Percentiles rank a stretch among this genome's conserved stretches.
phyloP scores from a whole-genome alignment of 1,140 invertebrate genomes.

The Listronotus oregonensis region DNA sequence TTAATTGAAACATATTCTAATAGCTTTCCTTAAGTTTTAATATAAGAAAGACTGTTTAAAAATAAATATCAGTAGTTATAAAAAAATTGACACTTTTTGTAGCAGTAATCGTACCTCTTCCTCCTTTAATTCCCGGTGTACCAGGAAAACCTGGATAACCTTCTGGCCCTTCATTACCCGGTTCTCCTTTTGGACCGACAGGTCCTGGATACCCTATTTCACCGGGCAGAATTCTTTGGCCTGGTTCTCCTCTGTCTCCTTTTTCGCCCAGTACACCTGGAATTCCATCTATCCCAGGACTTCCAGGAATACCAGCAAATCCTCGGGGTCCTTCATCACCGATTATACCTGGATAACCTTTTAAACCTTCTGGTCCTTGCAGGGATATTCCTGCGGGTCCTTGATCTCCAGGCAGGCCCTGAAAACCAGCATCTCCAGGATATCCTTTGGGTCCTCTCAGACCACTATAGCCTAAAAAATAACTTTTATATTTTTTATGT shows the following conservation, averaged over 20 bases:
- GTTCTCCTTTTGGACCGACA: slow-evolving; percentile 62
- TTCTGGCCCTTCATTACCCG: slow-evolving; percentile 58
- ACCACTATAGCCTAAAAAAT: slow-evolving; percentile 60
- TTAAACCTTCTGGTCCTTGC: slow-evolving; percentile 64
- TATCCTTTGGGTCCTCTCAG: slow-evolving; percentile 62
- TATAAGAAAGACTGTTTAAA: too few relatives aligned
- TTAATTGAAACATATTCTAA: too few relatives aligned
- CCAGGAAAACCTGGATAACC: slow-evolving; percentile 62
- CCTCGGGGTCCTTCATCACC: slow-evolving; percentile 68
- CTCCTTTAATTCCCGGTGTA: slow-evolving; percentile 62
- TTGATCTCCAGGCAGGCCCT: slow-evolving; percentile 65
- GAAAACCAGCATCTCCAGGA: slow-evolving; percentile 68
- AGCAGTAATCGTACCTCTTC: slow-evolving; percentile 54
- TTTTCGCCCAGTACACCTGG: slow-evolving; percentile 66
- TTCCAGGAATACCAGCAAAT: slow-evolving; percentile 55
- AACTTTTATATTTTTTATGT: too few relatives aligned
- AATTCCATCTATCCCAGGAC: slow-evolving; percentile 61
- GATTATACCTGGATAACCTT: slow-evolving; percentile 67
- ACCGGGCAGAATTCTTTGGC: slow-evolving; percentile 57
- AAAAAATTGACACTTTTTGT: too few relatives aligned
- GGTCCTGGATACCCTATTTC: slow-evolving; percentile 63
- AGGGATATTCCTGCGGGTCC: slow-evolving; percentile 66
- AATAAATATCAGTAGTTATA: too few relatives aligned
- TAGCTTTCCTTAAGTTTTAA: too few relatives aligned
- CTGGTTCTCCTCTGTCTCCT: slow-evolving; percentile 60